Evolutionary conservation across 2,888 invertebrate species (phyloP).

Genomic region (Carcina quercana): DNA sequence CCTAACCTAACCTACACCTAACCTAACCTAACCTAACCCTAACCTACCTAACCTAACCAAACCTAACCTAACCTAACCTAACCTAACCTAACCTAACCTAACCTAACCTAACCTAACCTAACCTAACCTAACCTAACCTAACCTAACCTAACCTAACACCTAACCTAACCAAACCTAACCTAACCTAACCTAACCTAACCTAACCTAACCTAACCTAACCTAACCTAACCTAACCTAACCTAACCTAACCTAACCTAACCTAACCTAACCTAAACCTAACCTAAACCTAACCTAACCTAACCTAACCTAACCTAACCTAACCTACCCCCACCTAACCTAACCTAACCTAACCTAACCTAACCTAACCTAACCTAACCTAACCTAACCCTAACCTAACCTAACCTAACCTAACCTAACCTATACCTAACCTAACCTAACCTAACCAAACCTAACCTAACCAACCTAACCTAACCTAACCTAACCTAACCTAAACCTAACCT

Average conservation of each 20-base stretch:
- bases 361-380: constrained; percentile 14
- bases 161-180: constrained; percentile 21
- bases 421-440: constrained; percentile 17
- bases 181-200: constrained; percentile 19
- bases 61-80: constrained; percentile 27
- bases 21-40: constrained; percentile 25
- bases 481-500: constrained; percentile 15
- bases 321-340: no score
- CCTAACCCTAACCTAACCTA: constrained; percentile 13
- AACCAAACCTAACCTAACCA: constrained; percentile 19
- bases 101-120: constrained; percentile 27
- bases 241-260: constrained; percentile 15
- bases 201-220: constrained; percentile 15
- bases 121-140: constrained; percentile 25
- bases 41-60: constrained; percentile 25
- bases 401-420: constrained; percentile 13
- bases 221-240: constrained; percentile 17
- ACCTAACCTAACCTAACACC: constrained; percentile 18
- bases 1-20: constrained; percentile 25
- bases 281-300: constrained; percentile 22
- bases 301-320: constrained; percentile 18
- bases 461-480: constrained; percentile 14
- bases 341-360: constrained; percentile 15
- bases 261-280: constrained; percentile 16
- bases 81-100: constrained; percentile 28